These are phyloP conservation scores for Manis pentadactyla DNA, from an alignment of 2,797 vertebrate species.

Conservation along the genomic window DNA sequence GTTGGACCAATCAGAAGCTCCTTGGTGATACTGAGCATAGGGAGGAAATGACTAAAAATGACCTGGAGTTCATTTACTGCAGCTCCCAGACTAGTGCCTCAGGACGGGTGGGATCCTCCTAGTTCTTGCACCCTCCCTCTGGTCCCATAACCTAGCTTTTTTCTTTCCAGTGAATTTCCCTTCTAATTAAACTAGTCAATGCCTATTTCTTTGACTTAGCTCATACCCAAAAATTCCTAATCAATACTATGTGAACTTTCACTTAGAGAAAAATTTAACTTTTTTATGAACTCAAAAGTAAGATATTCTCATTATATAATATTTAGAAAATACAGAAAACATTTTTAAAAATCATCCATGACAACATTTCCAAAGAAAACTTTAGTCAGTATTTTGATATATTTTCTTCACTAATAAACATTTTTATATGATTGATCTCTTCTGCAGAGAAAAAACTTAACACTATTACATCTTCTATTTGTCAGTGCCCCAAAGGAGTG, in stretches of 20 bases:
- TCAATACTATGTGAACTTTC: background rate
- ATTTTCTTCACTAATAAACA: conserved; percentile 41
- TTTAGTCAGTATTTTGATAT: background rate
- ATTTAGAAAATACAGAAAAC: conserved; percentile 1
- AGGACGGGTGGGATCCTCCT: background rate
- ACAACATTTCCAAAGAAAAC: conserved; percentile 39
- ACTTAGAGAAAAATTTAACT: conserved; percentile 38
- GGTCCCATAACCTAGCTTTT: background rate
- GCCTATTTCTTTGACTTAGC: background rate
- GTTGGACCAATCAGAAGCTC: background rate
- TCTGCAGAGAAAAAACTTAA: conserved; percentile 16
- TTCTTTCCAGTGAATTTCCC: conserved; percentile 26
- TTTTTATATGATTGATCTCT: background rate
- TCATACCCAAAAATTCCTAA: conserved; percentile 48
- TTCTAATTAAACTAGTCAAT: conserved; percentile 49
- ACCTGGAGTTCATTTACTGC: background rate
- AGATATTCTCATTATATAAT: background rate
- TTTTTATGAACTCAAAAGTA: conserved; percentile 42
- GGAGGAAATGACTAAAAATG: background rate
- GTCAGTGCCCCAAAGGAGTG: background rate
- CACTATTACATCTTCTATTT: conserved; percentile 40
- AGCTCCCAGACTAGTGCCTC: background rate
- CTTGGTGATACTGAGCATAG: background rate
- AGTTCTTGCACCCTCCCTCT: background rate
- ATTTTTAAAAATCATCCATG: conserved; percentile 23